Conservation (phyloP, 2,113 vertebrate genomes). For the Formicarius rufipectus region DNA sequence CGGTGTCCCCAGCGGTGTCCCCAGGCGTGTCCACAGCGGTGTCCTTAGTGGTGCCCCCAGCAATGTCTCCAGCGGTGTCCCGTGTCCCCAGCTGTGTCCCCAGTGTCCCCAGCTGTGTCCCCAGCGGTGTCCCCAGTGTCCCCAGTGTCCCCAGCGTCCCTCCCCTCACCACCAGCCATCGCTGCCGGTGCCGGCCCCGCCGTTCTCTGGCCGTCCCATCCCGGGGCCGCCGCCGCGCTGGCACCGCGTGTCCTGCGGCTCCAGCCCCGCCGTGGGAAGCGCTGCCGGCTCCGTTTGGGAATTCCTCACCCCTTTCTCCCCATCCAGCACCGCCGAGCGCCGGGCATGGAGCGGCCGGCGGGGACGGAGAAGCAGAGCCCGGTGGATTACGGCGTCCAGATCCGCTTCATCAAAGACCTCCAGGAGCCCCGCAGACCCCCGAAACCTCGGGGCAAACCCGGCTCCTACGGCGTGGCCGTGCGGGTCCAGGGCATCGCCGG, state of each 20-base stretch:
- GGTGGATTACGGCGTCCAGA: slow-evolving; percentile 90
- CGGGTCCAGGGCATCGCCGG: slow-evolving; percentile 92
- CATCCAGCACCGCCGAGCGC: background rate
- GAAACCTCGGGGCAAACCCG: slow-evolving; percentile 57
- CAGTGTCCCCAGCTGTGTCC: too few species aligned
- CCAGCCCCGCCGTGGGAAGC: background rate
- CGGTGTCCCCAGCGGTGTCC: too few species aligned
- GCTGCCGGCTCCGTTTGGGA: background rate
- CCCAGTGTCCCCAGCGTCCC: background rate
- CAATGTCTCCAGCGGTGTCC: too few species aligned
- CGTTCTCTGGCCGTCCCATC: background rate
- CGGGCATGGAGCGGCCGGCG: slow-evolving; percentile 31
- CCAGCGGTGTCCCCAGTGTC: too few species aligned
- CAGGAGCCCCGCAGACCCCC: slow-evolving; percentile 50
- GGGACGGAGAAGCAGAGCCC: slow-evolving; percentile 75
- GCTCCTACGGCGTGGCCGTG: slow-evolving; percentile 89
- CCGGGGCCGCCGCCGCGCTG: background rate
- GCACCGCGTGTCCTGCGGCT: background rate
- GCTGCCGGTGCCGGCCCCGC: background rate
- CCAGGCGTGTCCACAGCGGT: too few species aligned
- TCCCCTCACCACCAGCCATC: background rate
- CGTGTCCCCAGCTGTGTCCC: too few species aligned
- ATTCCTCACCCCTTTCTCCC: background rate
- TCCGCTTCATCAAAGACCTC: slow-evolving; percentile 90
- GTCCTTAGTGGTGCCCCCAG: too few species aligned